phyloP scores from a whole-genome alignment of 64 coral and sea anemone species.

The Montipora capricornis region DNA sequence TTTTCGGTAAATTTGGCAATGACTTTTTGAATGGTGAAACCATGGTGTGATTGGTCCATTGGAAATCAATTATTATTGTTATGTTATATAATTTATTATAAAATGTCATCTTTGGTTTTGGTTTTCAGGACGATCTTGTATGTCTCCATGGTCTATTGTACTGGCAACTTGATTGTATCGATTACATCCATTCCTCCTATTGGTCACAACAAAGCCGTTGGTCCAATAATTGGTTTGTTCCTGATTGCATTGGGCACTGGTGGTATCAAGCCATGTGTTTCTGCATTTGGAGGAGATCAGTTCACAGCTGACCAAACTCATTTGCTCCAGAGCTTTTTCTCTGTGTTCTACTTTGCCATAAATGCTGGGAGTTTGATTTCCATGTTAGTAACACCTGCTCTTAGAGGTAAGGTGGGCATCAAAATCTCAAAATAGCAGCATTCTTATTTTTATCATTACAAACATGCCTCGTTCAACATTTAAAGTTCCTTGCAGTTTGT shows the following conservation, averaged over 20 bases:
- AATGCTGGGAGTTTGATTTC: slow-evolving; percentile 95
- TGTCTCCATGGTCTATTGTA: slow-evolving; percentile 84
- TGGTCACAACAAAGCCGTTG: slow-evolving; percentile 68
- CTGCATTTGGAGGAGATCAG: slow-evolving; percentile 96
- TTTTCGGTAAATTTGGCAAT: no score
- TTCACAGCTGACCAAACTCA: slow-evolving; percentile 84
- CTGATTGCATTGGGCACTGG: slow-evolving; percentile 96
- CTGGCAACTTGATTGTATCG: slow-evolving; percentile 88
- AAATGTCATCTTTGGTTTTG: not conserved
- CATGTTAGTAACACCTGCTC: slow-evolving; percentile 89
- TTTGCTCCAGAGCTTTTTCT: slow-evolving; percentile 93
- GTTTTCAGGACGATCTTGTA: slow-evolving; percentile 89
- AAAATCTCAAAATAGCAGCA: not conserved
- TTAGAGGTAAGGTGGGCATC: slow-evolving; percentile 76
- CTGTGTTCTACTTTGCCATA: slow-evolving; percentile 96
- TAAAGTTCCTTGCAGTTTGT: no score
- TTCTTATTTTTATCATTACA: no score
- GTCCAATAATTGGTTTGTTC: slow-evolving; percentile 87
- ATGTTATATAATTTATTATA: no score
- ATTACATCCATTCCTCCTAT: slow-evolving; percentile 82
- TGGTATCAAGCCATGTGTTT: slow-evolving; percentile 95
- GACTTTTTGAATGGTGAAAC: no score
- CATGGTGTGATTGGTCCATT: no score
- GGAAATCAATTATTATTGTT: not conserved
- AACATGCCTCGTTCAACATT: no score